These are phyloP conservation scores for Acromyrmex echinatior DNA, from an alignment of 1,140 invertebrate genomes.

Conservation along the genomic window DNA sequence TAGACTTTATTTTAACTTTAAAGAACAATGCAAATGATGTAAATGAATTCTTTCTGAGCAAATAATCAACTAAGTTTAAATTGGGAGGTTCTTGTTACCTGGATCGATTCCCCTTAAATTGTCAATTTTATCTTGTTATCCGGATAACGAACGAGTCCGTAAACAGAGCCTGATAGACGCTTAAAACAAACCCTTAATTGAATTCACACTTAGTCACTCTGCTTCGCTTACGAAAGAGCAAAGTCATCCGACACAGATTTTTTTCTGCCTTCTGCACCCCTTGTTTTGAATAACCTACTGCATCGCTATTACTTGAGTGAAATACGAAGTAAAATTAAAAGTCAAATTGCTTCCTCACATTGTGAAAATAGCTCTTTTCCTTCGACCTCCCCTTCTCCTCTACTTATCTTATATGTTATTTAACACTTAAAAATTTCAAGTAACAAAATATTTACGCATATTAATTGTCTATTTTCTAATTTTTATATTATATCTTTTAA, in stretches of 20 bases:
- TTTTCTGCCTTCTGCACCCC: constrained; percentile 76
- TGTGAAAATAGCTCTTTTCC: background rate
- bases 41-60: constrained; percentile 28
- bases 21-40: background rate
- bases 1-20: background rate
- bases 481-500: background rate
- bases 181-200: constrained; percentile 84
- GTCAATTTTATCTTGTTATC: constrained; percentile 82
- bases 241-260: constrained; percentile 85
- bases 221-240: constrained; percentile 81
- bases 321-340: constrained; percentile 55
- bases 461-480: background rate
- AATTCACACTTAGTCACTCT: constrained; percentile 85
- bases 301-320: constrained; percentile 51
- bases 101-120: constrained; percentile 71
- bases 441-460: background rate
- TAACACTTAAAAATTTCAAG: background rate
- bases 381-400: background rate
- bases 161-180: constrained; percentile 82
- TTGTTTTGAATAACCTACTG: constrained; percentile 73
- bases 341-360: constrained; percentile 24
- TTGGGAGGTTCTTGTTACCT: constrained; percentile 43
- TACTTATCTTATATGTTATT: background rate
- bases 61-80: constrained; percentile 30
- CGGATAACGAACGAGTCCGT: constrained; percentile 82